These are phyloP conservation scores for human (Homo sapiens) DNA, from an alignment of 2,113 vertebrate species.

Conservation along the genomic window DNA sequence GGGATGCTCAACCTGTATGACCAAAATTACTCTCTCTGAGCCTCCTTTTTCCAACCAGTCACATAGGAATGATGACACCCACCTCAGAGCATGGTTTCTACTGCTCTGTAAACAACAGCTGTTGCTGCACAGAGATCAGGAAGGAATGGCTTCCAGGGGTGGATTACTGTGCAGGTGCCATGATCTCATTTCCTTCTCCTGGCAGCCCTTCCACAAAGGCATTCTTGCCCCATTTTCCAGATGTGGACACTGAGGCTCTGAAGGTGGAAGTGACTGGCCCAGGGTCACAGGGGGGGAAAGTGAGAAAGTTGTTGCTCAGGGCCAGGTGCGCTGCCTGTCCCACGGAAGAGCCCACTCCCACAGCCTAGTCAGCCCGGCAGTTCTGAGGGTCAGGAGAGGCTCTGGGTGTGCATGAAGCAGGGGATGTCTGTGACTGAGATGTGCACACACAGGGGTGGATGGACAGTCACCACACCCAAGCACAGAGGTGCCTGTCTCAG, in stretches of 20 bases:
- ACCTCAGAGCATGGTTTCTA: background rate
- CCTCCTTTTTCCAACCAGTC: background rate
- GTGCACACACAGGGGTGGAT: too few species aligned
- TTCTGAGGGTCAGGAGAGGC: background rate
- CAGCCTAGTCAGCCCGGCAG: background rate
- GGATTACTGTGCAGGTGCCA: background rate
- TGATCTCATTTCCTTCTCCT: background rate
- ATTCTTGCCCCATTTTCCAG: background rate
- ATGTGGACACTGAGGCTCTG: background rate
- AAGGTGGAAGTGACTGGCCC: background rate
- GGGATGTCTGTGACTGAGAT: background rate
- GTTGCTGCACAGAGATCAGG: background rate
- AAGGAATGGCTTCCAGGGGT: background rate
- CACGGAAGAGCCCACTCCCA: background rate
- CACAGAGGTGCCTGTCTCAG: background rate
- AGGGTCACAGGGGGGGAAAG: background rate
- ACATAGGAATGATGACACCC: background rate
- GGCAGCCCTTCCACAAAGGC: background rate
- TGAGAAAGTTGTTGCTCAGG: background rate
- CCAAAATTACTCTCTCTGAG: background rate
- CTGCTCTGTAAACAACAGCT: slow-evolving; percentile 28
- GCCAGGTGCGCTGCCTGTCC: background rate
- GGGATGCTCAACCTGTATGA: background rate
- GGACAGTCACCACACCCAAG: background rate
- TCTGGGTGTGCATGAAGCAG: background rate